These are phyloP conservation scores for Nymphalis io DNA, from an alignment of 1,140 invertebrate species.

Conservation along the genomic window DNA sequence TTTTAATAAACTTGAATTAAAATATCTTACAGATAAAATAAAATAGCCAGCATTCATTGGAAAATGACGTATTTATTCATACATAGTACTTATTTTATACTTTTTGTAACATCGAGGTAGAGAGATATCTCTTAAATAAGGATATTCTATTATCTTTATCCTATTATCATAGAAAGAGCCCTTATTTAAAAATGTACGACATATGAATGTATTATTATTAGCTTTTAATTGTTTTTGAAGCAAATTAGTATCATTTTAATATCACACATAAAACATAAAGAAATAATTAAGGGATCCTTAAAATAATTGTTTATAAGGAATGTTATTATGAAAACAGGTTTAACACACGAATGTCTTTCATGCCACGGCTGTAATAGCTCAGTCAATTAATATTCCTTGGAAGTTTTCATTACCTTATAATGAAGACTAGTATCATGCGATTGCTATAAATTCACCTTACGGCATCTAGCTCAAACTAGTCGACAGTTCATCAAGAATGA, in stretches of 20 bases:
- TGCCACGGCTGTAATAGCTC: constrained; percentile 15
- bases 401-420: constrained; percentile 60
- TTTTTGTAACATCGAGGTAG: too few relatives aligned
- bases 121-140: too few relatives aligned
- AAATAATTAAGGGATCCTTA: too few relatives aligned
- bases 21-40: too few relatives aligned
- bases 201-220: neutral
- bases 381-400: constrained; percentile 51
- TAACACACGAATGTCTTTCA: neutral
- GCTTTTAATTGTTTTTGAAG: neutral
- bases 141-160: too few relatives aligned
- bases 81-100: neutral
- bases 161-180: too few relatives aligned
- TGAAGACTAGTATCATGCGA: neutral
- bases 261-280: too few relatives aligned
- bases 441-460: neutral
- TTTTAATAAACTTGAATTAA: too few relatives aligned
- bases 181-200: too few relatives aligned
- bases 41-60: too few relatives aligned
- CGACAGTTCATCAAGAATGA: neutral
- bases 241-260: neutral
- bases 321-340: neutral
- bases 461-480: neutral
- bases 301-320: too few relatives aligned
- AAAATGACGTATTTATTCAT: too few relatives aligned